A percentile compares a stretch with the other conserved stretches of the same genome.
Evolutionary conservation across 2,888 invertebrate genomes (phyloP).

Genomic region (Melanostoma mellinum): DNA sequence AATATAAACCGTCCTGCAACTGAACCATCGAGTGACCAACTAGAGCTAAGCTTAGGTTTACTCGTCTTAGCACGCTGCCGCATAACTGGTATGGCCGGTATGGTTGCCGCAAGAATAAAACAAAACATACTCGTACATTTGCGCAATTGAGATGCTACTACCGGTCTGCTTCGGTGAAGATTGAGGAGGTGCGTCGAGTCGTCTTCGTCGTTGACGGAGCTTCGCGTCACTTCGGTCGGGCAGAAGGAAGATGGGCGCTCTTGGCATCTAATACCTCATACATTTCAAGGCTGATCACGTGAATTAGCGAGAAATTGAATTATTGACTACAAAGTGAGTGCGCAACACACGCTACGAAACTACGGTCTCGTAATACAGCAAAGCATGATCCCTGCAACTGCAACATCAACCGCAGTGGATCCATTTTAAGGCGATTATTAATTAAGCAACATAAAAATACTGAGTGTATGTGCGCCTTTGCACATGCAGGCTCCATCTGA

Average conservation of each 20-base stretch:
- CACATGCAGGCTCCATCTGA: slow-evolving; percentile 9
- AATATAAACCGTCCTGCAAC: slow-evolving; percentile 52
- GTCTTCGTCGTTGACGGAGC: slow-evolving; percentile 1
- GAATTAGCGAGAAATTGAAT: slow-evolving; percentile 72
- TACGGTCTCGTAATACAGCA: background rate
- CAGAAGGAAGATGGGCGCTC: slow-evolving; percentile 40
- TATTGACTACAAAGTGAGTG: slow-evolving; percentile 68
- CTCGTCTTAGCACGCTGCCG: slow-evolving; percentile 20
- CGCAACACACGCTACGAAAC: slow-evolving; percentile 21
- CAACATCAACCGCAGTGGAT: slow-evolving; percentile 29
- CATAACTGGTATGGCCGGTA: slow-evolving; percentile 54
- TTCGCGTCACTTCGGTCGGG: background rate
- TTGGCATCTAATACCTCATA: slow-evolving; percentile 69
- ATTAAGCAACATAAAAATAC: slow-evolving; percentile 61
- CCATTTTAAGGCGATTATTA: slow-evolving; percentile 68
- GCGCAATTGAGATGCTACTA: slow-evolving; percentile 58
- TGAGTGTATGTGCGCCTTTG: slow-evolving; percentile 5
- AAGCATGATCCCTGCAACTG: slow-evolving; percentile 37
- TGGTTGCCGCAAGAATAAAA: slow-evolving; percentile 36
- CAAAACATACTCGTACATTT: slow-evolving; percentile 38
- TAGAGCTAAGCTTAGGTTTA: slow-evolving; percentile 26
- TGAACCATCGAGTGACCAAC: slow-evolving; percentile 28
- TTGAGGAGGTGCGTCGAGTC: slow-evolving; percentile 3
- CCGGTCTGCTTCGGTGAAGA: background rate
- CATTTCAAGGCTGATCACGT: slow-evolving; percentile 72